Evolutionary conservation across 2,888 invertebrate species (phyloP).

Genomic region (Linhomoeus sp.): DNA sequence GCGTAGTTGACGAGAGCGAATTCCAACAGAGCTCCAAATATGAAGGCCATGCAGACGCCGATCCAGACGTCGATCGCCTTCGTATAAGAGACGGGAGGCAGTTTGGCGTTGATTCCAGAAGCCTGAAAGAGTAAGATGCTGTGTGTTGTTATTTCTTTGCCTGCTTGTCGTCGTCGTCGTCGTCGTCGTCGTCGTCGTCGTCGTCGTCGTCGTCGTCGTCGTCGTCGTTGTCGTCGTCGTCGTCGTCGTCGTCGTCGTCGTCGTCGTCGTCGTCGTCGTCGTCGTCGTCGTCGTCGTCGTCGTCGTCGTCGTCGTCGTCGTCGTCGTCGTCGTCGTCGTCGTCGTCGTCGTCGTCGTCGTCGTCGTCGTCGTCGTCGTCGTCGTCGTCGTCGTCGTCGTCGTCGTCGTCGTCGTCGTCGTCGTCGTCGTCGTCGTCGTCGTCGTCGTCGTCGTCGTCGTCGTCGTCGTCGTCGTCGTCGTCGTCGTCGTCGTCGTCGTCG

Average conservation of each 20-base stretch:
- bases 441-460: background rate
- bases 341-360: background rate
- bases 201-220: background rate
- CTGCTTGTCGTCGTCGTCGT: background rate
- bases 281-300: background rate
- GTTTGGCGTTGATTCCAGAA: conserved; percentile 5
- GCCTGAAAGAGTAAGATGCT: background rate
- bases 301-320: background rate
- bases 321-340: background rate
- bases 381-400: background rate
- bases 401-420: background rate
- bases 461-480: too few species aligned
- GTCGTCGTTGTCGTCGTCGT: background rate
- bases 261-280: background rate
- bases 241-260: background rate
- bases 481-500: too few species aligned
- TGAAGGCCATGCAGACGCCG: conserved; percentile 78
- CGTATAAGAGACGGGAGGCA: conserved; percentile 70
- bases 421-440: background rate
- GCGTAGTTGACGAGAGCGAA: conserved; percentile 92
- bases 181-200: background rate
- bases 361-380: background rate
- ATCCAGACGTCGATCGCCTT: conserved; percentile 7
- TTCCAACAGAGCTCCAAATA: conserved; percentile 82
- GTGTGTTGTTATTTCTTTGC: background rate